Evolutionary conservation across 2,888 invertebrate species (phyloP).

Genomic region (Trissolcus brochymenae): DNA sequence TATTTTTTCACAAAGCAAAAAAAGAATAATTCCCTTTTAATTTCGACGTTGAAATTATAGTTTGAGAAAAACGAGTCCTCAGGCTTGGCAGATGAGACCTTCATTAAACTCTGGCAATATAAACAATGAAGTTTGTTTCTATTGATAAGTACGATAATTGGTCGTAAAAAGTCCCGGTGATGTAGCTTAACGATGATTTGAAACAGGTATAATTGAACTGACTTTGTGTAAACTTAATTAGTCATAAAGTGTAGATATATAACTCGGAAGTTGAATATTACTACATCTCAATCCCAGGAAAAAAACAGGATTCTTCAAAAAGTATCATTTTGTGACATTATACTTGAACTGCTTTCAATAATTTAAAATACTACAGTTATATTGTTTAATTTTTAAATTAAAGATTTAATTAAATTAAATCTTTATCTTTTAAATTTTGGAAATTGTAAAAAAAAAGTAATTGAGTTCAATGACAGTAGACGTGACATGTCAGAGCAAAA

Average conservation of each 20-base stretch:
- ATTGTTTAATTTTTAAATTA: too few species aligned
- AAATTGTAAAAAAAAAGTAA: too few species aligned
- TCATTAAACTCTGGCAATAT: conserved; percentile 40
- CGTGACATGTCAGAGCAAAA: too few species aligned
- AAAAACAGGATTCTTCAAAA: conserved; percentile 10
- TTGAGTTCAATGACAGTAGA: too few species aligned
- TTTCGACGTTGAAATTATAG: background rate
- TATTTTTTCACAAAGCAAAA: too few species aligned
- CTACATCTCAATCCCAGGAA: background rate
- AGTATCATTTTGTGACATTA: conserved; percentile 1
- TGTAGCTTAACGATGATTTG: conserved; percentile 62
- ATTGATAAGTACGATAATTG: conserved; percentile 58
- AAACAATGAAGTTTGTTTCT: conserved; percentile 38
- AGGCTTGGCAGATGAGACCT: conserved; percentile 1
- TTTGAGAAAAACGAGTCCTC: background rate
- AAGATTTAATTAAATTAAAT: too few species aligned
- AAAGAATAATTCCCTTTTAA: conserved; percentile 3
- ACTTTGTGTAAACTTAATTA: conserved; percentile 39
- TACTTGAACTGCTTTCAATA: too few species aligned
- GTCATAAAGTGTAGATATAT: conserved; percentile 10
- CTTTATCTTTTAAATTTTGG: too few species aligned
- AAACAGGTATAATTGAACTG: conserved; percentile 59
- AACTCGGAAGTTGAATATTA: conserved; percentile 22
- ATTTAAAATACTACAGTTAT: too few species aligned
- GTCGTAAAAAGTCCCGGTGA: conserved; percentile 61